Evolutionary conservation across 2,888 invertebrate species (phyloP), one percentile per base, ranked within the genome.

Genomic region (Chydorus sphaericus): DNA sequence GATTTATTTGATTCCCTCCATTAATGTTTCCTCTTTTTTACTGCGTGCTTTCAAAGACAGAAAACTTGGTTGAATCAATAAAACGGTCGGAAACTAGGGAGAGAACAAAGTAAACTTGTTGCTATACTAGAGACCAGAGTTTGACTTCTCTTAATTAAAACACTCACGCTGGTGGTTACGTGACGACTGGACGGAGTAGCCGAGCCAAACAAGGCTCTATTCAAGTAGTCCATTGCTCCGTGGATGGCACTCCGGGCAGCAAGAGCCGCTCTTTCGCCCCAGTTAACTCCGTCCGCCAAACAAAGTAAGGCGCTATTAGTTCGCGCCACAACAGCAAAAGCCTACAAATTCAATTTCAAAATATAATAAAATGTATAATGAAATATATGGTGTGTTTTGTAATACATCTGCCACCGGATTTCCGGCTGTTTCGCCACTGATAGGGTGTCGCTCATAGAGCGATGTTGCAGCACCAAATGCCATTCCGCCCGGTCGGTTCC

Each of bases 281-380:
- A 91, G 71, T 91, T 90, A 2, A 90, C 90, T 26, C 90, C 90
- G 71, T 90, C 90, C 3, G 89, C 90, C 57, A 91, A 75, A 14
- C 84, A 83, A 68, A 90, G 73, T 57, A 88, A 75, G 16, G 83
- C 82, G 59, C 80, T 83, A 71, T 88, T 83, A n/a, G 75, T 74
- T 14, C 77, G 65, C 7, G 75, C 73, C 59, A 74, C 81, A 59
- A 90, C 73, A 1, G 83, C 89, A 71, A 85, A 90, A 63, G 87
- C 85, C 44, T 44, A 44, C 7, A n/a, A n/a, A n/a, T n/a, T n/a
- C n/a, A n/a, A n/a, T n/a, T 71, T 90, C 90, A 16, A 50, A 31
- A n/a, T 8, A 18, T n/a, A 31, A 26, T 4, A 31, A 50, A 26
- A 38, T 36, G 37, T 48, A n/a, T n/a, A n/a, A n/a, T n/a, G n/a